A percentile compares a stretch with the other conserved stretches of the same genome.
phyloP scores from a whole-genome alignment of 2,797 vertebrate genomes.

The Mormyrus hasselquistii region DNA sequence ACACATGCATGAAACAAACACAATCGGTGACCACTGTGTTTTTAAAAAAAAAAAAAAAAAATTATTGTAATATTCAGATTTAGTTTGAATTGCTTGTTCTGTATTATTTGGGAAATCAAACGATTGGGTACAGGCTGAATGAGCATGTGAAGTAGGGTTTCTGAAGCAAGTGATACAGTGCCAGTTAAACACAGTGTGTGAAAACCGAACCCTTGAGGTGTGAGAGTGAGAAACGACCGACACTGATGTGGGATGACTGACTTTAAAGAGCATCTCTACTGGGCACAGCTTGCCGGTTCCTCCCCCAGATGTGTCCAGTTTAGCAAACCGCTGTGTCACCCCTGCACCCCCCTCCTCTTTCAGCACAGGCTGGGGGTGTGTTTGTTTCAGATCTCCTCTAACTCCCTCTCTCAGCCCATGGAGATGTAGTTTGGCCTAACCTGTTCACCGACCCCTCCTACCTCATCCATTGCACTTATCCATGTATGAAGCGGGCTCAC shows the following conservation, averaged over 20 bases:
- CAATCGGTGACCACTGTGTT: background rate
- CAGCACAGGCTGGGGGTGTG: background rate
- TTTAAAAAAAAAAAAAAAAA: background rate
- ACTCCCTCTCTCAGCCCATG: background rate
- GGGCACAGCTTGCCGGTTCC: background rate
- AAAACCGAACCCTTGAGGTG: background rate
- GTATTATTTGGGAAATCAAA: background rate
- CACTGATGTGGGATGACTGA: background rate
- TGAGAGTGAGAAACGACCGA: background rate
- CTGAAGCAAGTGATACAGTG: background rate
- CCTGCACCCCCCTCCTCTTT: background rate
- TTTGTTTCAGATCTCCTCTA: background rate
- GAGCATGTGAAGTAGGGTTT: background rate
- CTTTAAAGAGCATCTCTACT: background rate
- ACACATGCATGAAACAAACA: background rate
- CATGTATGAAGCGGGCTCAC: constrained; percentile 3
- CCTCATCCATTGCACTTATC: constrained; percentile 35
- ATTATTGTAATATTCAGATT: background rate
- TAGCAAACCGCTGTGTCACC: background rate
- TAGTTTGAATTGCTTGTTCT: background rate
- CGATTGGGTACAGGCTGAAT: background rate
- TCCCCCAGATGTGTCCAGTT: background rate
- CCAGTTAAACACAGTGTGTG: background rate
- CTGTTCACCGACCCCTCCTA: constrained; percentile 35
- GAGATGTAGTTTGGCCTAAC: constrained; percentile 12